Evolutionary conservation across 2,888 invertebrate species (phyloP).

Genomic region (Eucera pruinosa): DNA sequence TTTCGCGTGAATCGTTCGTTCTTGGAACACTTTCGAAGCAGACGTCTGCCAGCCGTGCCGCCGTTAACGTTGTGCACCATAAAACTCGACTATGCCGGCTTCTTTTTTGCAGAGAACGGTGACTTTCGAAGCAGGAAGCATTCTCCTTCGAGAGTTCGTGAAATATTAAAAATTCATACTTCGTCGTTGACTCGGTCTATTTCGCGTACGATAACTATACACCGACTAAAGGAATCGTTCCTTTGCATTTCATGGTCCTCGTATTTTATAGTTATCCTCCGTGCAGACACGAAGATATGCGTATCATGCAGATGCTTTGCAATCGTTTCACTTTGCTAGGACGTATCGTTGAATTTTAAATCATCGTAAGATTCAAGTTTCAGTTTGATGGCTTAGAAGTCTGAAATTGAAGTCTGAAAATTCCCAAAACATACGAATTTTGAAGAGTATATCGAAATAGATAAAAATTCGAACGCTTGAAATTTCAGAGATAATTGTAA

Average conservation of each 20-base stretch:
- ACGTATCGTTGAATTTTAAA: no score
- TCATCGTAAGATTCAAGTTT: no score
- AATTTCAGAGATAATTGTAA: no score
- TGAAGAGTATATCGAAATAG: no score
- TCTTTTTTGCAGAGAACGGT: not conserved
- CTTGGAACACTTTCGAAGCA: constrained; percentile 41
- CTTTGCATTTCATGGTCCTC: not conserved
- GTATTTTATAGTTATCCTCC: not conserved
- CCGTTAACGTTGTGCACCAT: constrained; percentile 8
- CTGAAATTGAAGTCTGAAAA: no score
- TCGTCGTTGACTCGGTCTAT: constrained; percentile 12
- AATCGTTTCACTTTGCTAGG: no score
- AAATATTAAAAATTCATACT: constrained; percentile 16
- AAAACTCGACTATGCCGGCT: constrained; percentile 27
- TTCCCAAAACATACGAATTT: no score
- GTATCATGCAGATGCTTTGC: constrained; percentile 1
- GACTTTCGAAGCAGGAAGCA: constrained; percentile 19
- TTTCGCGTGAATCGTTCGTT: constrained; percentile 38
- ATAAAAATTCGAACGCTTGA: no score
- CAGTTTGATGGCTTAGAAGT: no score
- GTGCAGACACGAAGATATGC: not conserved
- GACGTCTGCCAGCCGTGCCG: constrained; percentile 19
- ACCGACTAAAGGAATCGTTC: not conserved
- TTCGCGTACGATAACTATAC: not conserved
- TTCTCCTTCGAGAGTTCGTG: not conserved